Evolutionary conservation across 2,888 invertebrate genomes (phyloP).

Genomic region (Parthenolecanium corni): DNA sequence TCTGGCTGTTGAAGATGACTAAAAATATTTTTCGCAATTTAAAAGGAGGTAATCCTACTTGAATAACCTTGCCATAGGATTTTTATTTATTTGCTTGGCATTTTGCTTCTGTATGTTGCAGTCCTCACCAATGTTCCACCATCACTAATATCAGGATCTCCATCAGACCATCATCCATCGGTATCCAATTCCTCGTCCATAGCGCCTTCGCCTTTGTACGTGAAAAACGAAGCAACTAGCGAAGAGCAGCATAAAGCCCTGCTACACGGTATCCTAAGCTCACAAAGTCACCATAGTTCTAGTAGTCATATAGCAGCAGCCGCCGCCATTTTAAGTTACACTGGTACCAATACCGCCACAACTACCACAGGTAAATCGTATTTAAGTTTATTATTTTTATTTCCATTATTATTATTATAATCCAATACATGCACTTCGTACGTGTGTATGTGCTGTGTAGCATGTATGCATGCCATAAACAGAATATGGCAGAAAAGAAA

Average conservation of each 20-base stretch:
- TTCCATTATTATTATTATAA: neutral
- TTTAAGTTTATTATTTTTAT: neutral
- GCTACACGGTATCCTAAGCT: conserved; percentile 19
- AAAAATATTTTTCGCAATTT: no score
- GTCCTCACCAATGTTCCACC: conserved; percentile 22
- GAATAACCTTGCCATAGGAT: no score
- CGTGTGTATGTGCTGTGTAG: neutral
- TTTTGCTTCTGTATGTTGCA: neutral
- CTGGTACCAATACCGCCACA: conserved; percentile 14
- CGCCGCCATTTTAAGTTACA: conserved; percentile 15
- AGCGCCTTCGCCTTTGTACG: conserved; percentile 7
- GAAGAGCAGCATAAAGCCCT: conserved; percentile 18
- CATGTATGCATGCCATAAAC: neutral
- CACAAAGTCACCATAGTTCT: conserved; percentile 6
- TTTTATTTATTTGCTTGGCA: neutral
- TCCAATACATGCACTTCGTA: neutral
- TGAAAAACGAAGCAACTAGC: conserved; percentile 13
- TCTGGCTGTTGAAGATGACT: no score
- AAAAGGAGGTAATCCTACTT: no score
- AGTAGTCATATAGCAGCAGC: neutral
- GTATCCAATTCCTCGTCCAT: conserved; percentile 18
- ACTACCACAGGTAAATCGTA: conserved; percentile 24
- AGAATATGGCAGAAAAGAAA: neutral
- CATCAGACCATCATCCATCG: neutral
- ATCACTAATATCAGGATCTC: conserved; percentile 16